Conservation (phyloP, 2,888 invertebrate species). For the Hartigia nigra region DNA sequence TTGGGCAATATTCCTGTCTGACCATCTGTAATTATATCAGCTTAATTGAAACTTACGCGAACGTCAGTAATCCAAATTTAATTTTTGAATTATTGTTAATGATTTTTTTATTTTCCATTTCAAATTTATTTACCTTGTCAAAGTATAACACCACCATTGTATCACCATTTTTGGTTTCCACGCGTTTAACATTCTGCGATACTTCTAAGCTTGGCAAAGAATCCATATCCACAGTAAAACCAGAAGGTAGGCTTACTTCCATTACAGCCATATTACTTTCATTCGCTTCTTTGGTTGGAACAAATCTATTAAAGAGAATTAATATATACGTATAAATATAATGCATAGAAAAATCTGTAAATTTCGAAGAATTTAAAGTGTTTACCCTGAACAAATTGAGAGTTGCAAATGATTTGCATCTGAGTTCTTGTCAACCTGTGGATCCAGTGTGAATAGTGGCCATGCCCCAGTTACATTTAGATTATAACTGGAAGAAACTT, state of each 20-base stretch:
- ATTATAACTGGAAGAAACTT: slow-evolving; percentile 84
- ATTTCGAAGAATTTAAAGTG: slow-evolving; percentile 1
- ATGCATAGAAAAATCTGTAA: slow-evolving; percentile 7
- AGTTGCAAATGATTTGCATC: slow-evolving; percentile 81
- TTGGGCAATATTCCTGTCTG: slow-evolving; percentile 79
- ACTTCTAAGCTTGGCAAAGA: slow-evolving; percentile 74
- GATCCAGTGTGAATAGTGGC: slow-evolving; percentile 88
- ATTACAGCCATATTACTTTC: slow-evolving; percentile 91
- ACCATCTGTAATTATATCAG: slow-evolving; percentile 62
- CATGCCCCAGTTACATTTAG: slow-evolving; percentile 88
- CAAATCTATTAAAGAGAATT: slow-evolving; percentile 69
- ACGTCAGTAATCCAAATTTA: neutral
- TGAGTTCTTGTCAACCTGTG: slow-evolving; percentile 85
- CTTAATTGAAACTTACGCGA: neutral
- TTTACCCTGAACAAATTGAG: slow-evolving; percentile 82
- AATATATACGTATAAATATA: slow-evolving; percentile 18
- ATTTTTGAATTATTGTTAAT: neutral
- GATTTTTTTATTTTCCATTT: neutral
- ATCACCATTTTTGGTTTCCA: slow-evolving; percentile 77
- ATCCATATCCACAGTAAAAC: slow-evolving; percentile 86
- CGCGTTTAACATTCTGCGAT: slow-evolving; percentile 72
- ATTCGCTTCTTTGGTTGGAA: slow-evolving; percentile 73
- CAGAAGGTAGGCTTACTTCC: slow-evolving; percentile 90
- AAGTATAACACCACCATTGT: slow-evolving; percentile 78
- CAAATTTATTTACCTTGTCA: slow-evolving; percentile 70